A percentile compares a stretch with the other conserved stretches of the same genome.
Evolutionary conservation across 2,113 vertebrate species (phyloP).

Genomic region (Serilophus lunatus): DNA sequence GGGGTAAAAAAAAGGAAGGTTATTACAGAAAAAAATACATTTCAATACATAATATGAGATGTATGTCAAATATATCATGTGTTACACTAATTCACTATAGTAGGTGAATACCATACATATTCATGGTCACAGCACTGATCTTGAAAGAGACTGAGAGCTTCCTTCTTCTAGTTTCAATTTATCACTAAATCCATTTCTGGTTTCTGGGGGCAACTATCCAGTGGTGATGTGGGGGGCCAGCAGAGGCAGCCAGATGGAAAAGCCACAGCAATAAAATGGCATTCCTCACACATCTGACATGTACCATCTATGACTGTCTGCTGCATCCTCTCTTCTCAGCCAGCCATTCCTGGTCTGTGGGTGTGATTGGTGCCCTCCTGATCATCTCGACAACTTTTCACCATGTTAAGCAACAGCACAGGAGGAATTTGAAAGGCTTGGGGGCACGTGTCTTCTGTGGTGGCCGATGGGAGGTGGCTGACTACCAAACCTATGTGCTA

Average conservation of each 20-base stretch:
- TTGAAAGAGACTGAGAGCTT: background rate
- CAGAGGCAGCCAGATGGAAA: background rate
- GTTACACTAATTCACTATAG: background rate
- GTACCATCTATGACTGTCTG: background rate
- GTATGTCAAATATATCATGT: background rate
- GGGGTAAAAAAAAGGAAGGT: rapidly evolving
- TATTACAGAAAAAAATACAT: background rate
- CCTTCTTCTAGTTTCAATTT: background rate
- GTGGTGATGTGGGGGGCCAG: background rate
- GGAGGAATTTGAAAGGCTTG: background rate
- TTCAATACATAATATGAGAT: background rate
- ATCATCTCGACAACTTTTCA: background rate
- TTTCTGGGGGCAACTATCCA: background rate
- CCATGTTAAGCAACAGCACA: rapidly evolving
- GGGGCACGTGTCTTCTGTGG: background rate
- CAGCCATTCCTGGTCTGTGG: background rate
- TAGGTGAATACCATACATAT: background rate
- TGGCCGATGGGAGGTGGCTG: background rate
- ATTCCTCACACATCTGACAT: background rate
- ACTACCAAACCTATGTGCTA: background rate
- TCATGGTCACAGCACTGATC: background rate
- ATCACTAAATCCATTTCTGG: background rate
- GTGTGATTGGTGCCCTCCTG: background rate
- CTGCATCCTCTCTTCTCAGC: background rate
- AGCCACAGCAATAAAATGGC: background rate